Evolutionary conservation across 2,113 vertebrate species (phyloP).

Genomic region (Anhinga rufa): DNA sequence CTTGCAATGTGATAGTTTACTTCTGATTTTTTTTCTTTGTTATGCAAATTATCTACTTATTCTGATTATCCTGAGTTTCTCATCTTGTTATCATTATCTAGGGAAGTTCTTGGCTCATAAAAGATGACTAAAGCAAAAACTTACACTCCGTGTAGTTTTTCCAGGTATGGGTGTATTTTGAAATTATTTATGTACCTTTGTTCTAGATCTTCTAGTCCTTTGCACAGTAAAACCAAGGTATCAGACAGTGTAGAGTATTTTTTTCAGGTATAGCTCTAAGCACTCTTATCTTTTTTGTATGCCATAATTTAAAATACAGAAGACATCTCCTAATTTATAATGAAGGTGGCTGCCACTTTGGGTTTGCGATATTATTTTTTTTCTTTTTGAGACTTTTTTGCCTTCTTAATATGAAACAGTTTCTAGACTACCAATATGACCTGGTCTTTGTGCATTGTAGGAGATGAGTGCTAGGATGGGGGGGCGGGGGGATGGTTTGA

Average conservation of each 20-base stretch:
- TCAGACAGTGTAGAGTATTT: neutral
- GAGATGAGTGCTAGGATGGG: neutral
- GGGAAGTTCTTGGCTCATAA: neutral
- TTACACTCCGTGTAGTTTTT: neutral
- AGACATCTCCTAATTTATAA: neutral
- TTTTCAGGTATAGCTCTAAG: neutral
- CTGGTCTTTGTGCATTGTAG: neutral
- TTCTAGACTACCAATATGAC: neutral
- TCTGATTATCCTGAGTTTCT: neutral
- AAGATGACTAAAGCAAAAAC: neutral
- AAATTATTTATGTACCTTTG: neutral
- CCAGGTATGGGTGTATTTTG: neutral
- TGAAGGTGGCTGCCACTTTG: neutral
- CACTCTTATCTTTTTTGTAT: neutral
- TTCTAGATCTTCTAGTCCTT: neutral
- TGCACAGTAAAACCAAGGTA: neutral
- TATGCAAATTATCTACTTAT: neutral
- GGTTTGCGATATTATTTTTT: neutral
- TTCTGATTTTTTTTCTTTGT: neutral
- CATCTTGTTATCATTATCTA: neutral
- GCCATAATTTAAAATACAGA: neutral
- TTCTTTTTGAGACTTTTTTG: neutral
- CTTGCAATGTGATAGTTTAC: neutral
- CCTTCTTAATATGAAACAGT: neutral
- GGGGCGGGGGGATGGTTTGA: neutral